These are phyloP conservation scores for Lepidochrysops patricia DNA, from an alignment of 2,888 invertebrate genomes.

Conservation along the genomic window DNA sequence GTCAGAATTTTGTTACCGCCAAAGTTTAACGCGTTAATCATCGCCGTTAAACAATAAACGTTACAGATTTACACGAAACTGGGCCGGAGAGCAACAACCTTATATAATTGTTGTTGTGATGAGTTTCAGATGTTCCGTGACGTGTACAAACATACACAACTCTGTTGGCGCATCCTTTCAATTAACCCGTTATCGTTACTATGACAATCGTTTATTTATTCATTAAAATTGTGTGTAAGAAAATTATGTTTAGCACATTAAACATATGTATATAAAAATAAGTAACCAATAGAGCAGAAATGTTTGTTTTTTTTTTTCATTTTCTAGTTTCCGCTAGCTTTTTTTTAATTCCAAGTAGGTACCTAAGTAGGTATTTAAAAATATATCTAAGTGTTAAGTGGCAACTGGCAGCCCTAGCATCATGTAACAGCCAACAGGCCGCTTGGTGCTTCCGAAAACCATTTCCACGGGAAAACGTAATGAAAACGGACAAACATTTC, in stretches of 20 bases:
- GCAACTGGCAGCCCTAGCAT: background rate
- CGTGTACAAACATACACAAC: background rate
- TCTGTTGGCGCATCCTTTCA: background rate
- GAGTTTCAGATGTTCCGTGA: slow-evolving; percentile 1
- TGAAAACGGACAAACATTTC: background rate
- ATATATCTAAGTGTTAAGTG: too few species aligned
- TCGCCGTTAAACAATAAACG: background rate
- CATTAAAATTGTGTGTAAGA: too few species aligned
- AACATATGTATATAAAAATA: too few species aligned
- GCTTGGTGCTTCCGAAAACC: background rate
- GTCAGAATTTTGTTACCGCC: too few species aligned
- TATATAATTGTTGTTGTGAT: background rate
- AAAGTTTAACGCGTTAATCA: too few species aligned
- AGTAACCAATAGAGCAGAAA: too few species aligned
- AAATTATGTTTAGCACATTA: too few species aligned
- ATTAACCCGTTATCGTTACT: background rate
- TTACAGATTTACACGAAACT: background rate
- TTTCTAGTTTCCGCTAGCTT: too few species aligned
- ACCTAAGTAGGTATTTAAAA: background rate
- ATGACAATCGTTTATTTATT: too few species aligned
- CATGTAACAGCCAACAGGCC: background rate
- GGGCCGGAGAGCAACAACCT: background rate
- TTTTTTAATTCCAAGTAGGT: too few species aligned
- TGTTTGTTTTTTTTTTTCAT: too few species aligned
- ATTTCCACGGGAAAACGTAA: background rate